A percentile compares a stretch with the other conserved stretches of the same genome.
Conservation (phyloP, 2,888 invertebrate species). For the Xestia xanthographa region DNA sequence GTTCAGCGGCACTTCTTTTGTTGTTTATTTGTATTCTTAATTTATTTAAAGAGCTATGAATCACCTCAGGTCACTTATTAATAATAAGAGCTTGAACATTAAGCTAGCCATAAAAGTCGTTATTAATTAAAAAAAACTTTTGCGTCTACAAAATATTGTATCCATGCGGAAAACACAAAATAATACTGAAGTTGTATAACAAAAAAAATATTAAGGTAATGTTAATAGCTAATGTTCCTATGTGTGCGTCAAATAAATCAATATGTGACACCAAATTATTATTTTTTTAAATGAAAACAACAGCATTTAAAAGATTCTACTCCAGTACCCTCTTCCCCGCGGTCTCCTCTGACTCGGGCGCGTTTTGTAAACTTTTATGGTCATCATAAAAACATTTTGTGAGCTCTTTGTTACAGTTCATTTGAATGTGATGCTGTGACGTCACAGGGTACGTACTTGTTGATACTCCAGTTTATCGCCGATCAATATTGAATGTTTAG, state of each 20-base stretch:
- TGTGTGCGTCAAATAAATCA: not conserved
- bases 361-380: conserved; percentile 3
- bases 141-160: not conserved
- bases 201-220: no score
- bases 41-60: conserved; percentile 9
- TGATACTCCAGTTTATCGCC: conserved; percentile 27
- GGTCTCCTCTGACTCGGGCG: no score
- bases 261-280: not conserved
- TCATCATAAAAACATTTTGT: conserved; percentile 17
- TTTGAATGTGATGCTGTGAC: conserved; percentile 14
- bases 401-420: conserved; percentile 1
- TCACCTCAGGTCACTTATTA: not conserved
- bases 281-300: not conserved
- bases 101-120: not conserved
- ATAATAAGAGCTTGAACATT: not conserved
- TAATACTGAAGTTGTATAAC: no score
- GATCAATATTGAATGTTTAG: conserved; percentile 12
- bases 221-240: no score
- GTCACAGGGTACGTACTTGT: conserved; percentile 43
- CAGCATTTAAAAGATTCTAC: not conserved
- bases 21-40: not conserved
- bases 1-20: not conserved
- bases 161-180: not conserved
- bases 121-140: not conserved
- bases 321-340: not conserved